Percentiles rank a stretch among this genome's conserved stretches.
Conservation (phyloP, 1,140 invertebrate species). For the Meloidogyne chitwoodi region DNA sequence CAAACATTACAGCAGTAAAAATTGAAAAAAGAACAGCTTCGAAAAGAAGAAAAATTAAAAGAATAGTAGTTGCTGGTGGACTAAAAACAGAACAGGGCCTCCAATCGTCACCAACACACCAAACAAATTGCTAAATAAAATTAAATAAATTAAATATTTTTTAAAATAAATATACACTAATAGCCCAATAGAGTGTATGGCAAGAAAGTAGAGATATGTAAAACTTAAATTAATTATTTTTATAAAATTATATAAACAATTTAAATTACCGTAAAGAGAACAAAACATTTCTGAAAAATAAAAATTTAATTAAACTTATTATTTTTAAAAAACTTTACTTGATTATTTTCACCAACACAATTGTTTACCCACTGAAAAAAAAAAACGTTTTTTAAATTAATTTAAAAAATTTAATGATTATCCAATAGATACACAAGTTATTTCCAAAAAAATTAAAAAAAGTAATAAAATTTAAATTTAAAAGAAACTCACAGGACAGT, state of each 20-base stretch:
- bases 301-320: neutral
- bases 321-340: neutral
- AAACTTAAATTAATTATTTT: conserved; percentile 72
- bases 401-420: neutral
- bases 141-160: neutral
- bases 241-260: conserved; percentile 20
- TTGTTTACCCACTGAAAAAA: conserved; percentile 74
- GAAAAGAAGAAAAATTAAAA: conserved; percentile 89
- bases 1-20: conserved; percentile 95
- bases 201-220: conserved; percentile 93
- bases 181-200: conserved; percentile 83
- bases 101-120: conserved; percentile 89
- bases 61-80: conserved; percentile 87
- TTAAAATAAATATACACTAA: conserved; percentile 59
- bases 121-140: conserved; percentile 76
- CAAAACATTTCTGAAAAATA: conserved; percentile 83
- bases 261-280: conserved; percentile 83
- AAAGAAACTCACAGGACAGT: conserved; percentile 79
- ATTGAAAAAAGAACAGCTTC: conserved; percentile 95
- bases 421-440: neutral
- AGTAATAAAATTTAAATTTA: neutral
- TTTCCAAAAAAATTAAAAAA: neutral
- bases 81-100: conserved; percentile 78
- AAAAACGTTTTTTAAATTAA: too few relatives aligned
- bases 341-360: conserved; percentile 98